These are phyloP conservation scores for Tachysurus vachellii DNA, from an alignment of 2,113 vertebrate genomes.

Conservation along the genomic window DNA sequence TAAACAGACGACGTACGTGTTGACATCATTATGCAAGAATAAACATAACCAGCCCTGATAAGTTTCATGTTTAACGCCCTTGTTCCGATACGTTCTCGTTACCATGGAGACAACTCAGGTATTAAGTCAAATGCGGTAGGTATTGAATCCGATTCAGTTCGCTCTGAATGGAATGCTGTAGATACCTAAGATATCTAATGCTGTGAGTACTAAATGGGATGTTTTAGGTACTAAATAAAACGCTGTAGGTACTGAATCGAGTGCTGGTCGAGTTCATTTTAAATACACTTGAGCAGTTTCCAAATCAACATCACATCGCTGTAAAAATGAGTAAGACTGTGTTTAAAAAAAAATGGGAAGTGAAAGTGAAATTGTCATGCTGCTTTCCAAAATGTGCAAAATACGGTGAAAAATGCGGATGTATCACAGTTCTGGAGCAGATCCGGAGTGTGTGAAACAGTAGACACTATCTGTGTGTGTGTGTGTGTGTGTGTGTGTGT, in stretches of 20 bases:
- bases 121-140: too few relatives aligned
- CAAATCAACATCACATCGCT: not conserved
- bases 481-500: slow-evolving; percentile 17
- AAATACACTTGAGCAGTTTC: not conserved
- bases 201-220: too few relatives aligned
- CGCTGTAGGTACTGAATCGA: too few relatives aligned
- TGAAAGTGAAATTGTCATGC: slow-evolving; percentile 5
- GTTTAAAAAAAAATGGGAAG: not conserved
- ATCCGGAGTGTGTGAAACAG: slow-evolving; percentile 12
- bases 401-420: slow-evolving; percentile 2
- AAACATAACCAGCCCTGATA: too few relatives aligned
- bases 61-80: not conserved
- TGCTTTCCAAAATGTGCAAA: slow-evolving; percentile 10
- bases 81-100: not conserved
- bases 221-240: too few relatives aligned
- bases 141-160: too few relatives aligned
- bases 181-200: too few relatives aligned
- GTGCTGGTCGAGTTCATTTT: too few relatives aligned
- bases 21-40: not conserved
- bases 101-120: not conserved
- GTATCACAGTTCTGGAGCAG: not conserved
- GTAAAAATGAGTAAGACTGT: not conserved
- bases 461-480: not conserved
- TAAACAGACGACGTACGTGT: not conserved
- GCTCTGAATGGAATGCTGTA: too few relatives aligned